These are phyloP conservation scores for Synergus itoensis DNA, from an alignment of 2,888 invertebrate genomes.

Conservation along the genomic window DNA sequence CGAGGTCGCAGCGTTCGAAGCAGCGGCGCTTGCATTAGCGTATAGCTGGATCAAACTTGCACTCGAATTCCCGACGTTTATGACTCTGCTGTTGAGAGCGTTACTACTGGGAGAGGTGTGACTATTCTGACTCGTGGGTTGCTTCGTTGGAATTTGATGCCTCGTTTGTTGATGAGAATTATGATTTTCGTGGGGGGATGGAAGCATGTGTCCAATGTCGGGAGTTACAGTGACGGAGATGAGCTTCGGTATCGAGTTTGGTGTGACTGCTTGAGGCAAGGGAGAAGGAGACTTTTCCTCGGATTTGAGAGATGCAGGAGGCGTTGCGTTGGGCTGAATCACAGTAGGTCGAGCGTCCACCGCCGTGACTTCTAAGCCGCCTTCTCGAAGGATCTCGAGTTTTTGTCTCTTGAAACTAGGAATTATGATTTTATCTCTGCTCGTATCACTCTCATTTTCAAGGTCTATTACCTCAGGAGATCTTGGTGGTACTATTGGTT, in stretches of 20 bases:
- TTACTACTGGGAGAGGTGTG: slow-evolving; percentile 51
- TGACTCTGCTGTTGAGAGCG: slow-evolving; percentile 67
- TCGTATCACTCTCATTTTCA: slow-evolving; percentile 77
- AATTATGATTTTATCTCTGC: slow-evolving; percentile 74
- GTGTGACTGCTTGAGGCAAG: slow-evolving; percentile 57
- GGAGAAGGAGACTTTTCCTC: slow-evolving; percentile 62
- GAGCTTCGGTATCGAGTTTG: slow-evolving; percentile 70
- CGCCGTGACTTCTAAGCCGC: slow-evolving; percentile 88
- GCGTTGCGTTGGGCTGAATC: slow-evolving; percentile 78
- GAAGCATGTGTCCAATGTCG: slow-evolving; percentile 77
- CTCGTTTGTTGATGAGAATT: slow-evolving; percentile 42
- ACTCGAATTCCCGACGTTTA: slow-evolving; percentile 71
- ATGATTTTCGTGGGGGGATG: slow-evolving; percentile 67
- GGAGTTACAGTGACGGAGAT: slow-evolving; percentile 79
- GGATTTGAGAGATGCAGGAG: slow-evolving; percentile 73
- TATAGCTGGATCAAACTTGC: slow-evolving; percentile 71
- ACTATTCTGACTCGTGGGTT: slow-evolving; percentile 41
- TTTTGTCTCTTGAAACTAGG: slow-evolving; percentile 84
- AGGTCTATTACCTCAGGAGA: slow-evolving; percentile 84
- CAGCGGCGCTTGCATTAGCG: slow-evolving; percentile 66
- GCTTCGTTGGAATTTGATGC: slow-evolving; percentile 53
- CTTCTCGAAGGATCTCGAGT: slow-evolving; percentile 86
- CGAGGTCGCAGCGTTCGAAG: slow-evolving; percentile 50
- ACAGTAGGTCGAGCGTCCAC: slow-evolving; percentile 79
- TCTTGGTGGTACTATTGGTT: slow-evolving; percentile 80